A percentile compares a stretch with the other conserved stretches of the same genome.
phyloP scores from a whole-genome alignment of 2,113 vertebrate genomes.

The Bubalus kerabau region DNA sequence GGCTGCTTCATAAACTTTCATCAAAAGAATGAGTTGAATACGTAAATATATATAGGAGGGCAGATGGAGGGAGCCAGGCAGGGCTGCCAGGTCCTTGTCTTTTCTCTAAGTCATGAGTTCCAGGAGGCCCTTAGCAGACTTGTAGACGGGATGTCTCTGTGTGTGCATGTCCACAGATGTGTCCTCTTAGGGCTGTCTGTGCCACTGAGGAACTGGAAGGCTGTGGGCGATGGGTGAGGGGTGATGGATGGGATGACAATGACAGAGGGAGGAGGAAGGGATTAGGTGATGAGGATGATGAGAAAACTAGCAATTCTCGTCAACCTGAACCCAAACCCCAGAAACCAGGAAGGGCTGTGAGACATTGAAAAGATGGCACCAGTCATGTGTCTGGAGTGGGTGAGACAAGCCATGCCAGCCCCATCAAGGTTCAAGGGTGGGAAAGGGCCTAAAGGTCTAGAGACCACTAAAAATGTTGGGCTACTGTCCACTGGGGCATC shows the following conservation, averaged over 20 bases:
- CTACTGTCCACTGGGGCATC: neutral
- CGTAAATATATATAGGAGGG: neutral
- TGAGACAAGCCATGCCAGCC: neutral
- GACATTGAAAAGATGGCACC: neutral
- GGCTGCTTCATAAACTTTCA: neutral
- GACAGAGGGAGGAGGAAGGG: neutral
- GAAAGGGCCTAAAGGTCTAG: neutral
- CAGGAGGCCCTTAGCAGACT: neutral
- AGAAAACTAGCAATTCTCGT: neutral
- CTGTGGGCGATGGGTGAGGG: neutral
- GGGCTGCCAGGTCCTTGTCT: neutral
- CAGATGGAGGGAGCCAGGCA: neutral
- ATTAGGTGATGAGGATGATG: neutral
- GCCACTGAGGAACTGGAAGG: neutral
- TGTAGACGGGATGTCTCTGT: neutral
- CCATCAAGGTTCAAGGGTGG: fast-evolving
- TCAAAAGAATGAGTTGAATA: neutral
- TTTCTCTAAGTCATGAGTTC: neutral
- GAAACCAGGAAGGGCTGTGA: neutral
- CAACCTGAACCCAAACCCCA: neutral
- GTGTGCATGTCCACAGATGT: neutral
- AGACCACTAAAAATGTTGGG: neutral
- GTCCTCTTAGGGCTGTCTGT: neutral
- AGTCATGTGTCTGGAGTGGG: too few relatives aligned
- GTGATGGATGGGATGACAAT: neutral